These are phyloP conservation scores for Catotricha subobsoleta DNA, from an alignment of 2,888 invertebrate species.

Conservation along the genomic window DNA sequence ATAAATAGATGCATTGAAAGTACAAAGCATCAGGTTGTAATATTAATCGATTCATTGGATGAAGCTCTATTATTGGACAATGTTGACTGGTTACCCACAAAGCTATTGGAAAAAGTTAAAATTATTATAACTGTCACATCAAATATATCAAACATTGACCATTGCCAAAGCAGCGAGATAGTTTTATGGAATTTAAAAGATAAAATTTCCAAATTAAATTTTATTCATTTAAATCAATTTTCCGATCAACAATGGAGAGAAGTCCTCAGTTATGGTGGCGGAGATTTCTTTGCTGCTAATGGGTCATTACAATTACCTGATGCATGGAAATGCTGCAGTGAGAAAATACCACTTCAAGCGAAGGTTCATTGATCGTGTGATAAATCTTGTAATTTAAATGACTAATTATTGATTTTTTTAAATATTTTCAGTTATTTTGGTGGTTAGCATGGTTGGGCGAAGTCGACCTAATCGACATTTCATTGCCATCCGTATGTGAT, in stretches of 20 bases:
- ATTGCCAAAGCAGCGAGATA: background rate
- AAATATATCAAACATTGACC: background rate
- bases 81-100: constrained; percentile 57
- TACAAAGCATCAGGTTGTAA: constrained; percentile 38
- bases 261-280: constrained; percentile 24
- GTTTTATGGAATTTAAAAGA: constrained; percentile 16
- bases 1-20: constrained; percentile 27
- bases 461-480: constrained; percentile 35
- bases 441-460: constrained; percentile 44
- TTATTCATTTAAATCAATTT: constrained; percentile 22
- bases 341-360: constrained; percentile 25
- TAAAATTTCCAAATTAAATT: constrained; percentile 20
- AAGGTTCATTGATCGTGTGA: constrained; percentile 11
- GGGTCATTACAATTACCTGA: constrained; percentile 24
- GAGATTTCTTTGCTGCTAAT: constrained; percentile 25
- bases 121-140: constrained; percentile 43
- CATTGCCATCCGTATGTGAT: constrained; percentile 37
- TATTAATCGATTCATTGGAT: constrained; percentile 63
- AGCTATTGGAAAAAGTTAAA: constrained; percentile 55
- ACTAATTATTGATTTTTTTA: background rate
- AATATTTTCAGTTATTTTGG: constrained; percentile 39
- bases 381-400: background rate
- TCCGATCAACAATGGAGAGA: constrained; percentile 27
- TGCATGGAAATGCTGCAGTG: constrained; percentile 21
- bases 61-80: constrained; percentile 33